Base-by-base conservation (phyloP, 1,140 invertebrate species). In the Neelides sp. region DNA sequence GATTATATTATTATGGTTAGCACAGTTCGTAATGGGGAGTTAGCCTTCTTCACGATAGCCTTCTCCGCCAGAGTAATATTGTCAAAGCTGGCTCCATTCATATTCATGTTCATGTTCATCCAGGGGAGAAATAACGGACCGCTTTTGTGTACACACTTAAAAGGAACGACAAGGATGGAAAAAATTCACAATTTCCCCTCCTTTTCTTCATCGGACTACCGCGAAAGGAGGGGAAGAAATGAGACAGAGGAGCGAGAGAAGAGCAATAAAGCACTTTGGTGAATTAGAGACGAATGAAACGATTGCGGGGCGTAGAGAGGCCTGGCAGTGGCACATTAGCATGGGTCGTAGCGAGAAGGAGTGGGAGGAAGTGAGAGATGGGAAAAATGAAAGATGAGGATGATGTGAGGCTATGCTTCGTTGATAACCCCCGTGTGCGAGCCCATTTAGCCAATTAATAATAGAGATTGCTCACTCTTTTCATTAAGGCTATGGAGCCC, bases 211-310 rank as follows among this genome's bases (percentile, higher is more conserved):
- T 15, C 8, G 15, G 30, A 15, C 8, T 15, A 15, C 8, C 30
- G 28, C 23, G 34, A 41, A 41, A 34, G 37, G 32, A 49, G 32
- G 43, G 50, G 40, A 28, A 30, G 37, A 47, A 47, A 50, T 44
- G 39, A 43, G 27, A 26, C 24, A 12, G 28, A 30, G 43, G 39
- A 55, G 44, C 28, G 42, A 47, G 40, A 19, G 50, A 41, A 40
- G 42, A 34, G 50, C 47, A 58, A 58, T 53, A 58, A 58, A 58
- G 55, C 55, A 58, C 55, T 58, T 58, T 49, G 42, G 39, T 58
- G 52, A 58, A 58, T 58, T 58, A 58, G 36, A 47, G 41, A 50
- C 44, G 49, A 50, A 50, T 42, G 41, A 23, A 43, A 41, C 35
- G 32, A 43, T n/a, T n/a, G n/a, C n/a, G n/a, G 36, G 30, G 30